Base-by-base conservation (phyloP, 2,113 vertebrate species). In the Danionella cerebrum region DNA sequence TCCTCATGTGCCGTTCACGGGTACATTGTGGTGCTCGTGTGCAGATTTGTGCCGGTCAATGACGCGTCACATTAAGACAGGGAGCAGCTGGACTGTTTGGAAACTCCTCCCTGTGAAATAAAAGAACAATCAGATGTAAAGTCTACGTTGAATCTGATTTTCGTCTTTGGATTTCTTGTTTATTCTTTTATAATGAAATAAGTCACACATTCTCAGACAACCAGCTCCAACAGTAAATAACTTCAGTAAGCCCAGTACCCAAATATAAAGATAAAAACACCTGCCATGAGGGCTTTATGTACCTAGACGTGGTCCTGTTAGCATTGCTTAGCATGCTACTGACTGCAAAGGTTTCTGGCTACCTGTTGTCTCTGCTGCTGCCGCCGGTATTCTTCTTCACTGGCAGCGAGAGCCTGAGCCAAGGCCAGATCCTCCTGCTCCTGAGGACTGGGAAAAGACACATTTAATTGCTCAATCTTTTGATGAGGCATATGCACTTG, bases 371-470 rank as follows among this genome's bases (percentile, higher is more conserved):
- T 87, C 83, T 86, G 89, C 29, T 87, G 92, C 79, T 92, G 94
- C n/a, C 72, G 87, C 13, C 83, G 84, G 83, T 88, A 97, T 51
- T 98, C 96, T 0, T 94, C 94, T 76, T 98, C 94, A 0, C 95
- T 98, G 3, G 93, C 95, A 31, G 96, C 94, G 2, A 98, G 86
- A 0, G 95, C 96, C 83, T 85, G 94, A 60, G 96, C 96, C 66
- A 98, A 80, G 8, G 94, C 95, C 81, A 95, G 87, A 83, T 94
- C 93, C 72, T 98, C 96, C 82, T 94, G 93, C 83, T 98, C 94
- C 87, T 95, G 93, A 19, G 90, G 91, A 78, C 95, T 98, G 85
- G n/a, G n/a, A n/a, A n/a, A n/a, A 76, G 59, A 68, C 53, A 54
- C n/a, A 69, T 36, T n/a, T n/a, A n/a, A n/a, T n/a, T n/a, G n/a